phyloP scores from a whole-genome alignment of 2,797 vertebrate species.

The Macroramphosus scolopax region DNA sequence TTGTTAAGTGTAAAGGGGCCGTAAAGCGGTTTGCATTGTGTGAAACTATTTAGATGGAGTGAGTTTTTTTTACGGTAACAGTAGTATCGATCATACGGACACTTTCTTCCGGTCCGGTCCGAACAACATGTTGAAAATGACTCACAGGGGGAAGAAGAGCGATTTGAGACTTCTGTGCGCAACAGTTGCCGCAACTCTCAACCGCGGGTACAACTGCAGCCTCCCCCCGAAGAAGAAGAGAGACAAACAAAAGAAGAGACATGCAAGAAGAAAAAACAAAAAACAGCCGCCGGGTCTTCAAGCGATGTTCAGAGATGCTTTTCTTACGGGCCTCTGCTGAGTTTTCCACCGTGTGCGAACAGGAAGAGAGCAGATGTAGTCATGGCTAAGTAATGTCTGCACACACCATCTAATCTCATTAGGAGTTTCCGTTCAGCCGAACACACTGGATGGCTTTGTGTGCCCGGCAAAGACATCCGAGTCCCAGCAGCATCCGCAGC shows the following conservation, averaged over 20 bases:
- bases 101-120: constrained; percentile 93
- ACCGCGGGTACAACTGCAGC: constrained; percentile 20
- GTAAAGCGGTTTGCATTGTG: no score
- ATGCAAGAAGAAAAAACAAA: neutral
- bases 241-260: constrained; percentile 13
- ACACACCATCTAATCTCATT: constrained; percentile 96
- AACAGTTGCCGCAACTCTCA: constrained; percentile 29
- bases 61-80: constrained; percentile 1
- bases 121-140: constrained; percentile 94
- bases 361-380: constrained; percentile 94
- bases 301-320: constrained; percentile 73
- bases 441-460: constrained; percentile 94
- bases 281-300: neutral
- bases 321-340: constrained; percentile 74
- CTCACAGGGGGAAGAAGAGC: constrained; percentile 82
- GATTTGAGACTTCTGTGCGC: constrained; percentile 31
- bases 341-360: constrained; percentile 88
- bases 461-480: constrained; percentile 55
- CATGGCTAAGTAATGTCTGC: constrained; percentile 96
- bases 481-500: constrained; percentile 66
- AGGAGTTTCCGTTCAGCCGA: constrained; percentile 90
- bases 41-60: neutral
- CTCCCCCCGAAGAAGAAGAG: no score
- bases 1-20: no score
- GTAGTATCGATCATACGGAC: constrained; percentile 69